Evolutionary conservation across 2,888 invertebrate genomes (phyloP).

Genomic region (Lepidocyrtoides sp.): DNA sequence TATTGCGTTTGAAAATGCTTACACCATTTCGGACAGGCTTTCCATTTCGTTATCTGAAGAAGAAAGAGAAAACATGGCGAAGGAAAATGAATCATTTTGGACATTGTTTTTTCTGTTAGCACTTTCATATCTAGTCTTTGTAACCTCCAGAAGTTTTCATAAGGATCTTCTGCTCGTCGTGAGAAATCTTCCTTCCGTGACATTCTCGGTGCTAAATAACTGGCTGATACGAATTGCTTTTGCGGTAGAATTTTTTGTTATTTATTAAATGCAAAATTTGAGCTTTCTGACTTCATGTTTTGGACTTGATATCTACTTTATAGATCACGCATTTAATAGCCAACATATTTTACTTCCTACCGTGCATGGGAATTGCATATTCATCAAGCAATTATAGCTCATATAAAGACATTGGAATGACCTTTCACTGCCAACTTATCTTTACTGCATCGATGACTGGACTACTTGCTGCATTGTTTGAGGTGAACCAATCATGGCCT

Average conservation of each 20-base stretch:
- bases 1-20: conserved; percentile 40
- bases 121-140: conserved; percentile 64
- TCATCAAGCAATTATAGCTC: conserved; percentile 44
- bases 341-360: conserved; percentile 66
- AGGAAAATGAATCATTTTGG: background rate
- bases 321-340: conserved; percentile 51
- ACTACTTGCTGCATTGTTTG: conserved; percentile 69
- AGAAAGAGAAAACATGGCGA: background rate
- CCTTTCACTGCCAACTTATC: conserved; percentile 55
- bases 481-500: conserved; percentile 70
- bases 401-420: too few relatives aligned
- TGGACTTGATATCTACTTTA: too few relatives aligned
- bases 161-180: conserved; percentile 57
- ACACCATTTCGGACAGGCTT: conserved; percentile 25
- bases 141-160: conserved; percentile 61
- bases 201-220: conserved; percentile 67
- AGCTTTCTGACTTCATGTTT: too few relatives aligned
- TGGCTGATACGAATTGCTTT: conserved; percentile 68
- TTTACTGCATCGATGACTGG: conserved; percentile 62
- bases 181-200: conserved; percentile 33
- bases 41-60: background rate
- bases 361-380: conserved; percentile 57
- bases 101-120: conserved; percentile 27
- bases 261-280: too few relatives aligned
- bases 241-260: conserved; percentile 65